Evolutionary conservation across 1,140 invertebrate genomes (phyloP).

Genomic region (Tribolium castaneum): DNA sequence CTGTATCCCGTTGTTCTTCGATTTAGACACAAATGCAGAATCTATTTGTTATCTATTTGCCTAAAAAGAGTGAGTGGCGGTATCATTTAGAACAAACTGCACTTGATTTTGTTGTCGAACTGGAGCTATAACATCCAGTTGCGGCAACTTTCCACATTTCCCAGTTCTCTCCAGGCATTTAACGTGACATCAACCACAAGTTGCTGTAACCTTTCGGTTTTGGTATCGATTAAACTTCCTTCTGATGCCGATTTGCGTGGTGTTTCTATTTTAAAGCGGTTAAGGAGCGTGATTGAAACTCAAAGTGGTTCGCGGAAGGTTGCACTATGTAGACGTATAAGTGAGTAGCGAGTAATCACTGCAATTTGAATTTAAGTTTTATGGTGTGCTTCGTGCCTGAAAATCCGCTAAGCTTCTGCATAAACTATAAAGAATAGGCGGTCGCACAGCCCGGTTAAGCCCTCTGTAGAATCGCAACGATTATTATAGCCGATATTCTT

Average conservation of each 20-base stretch:
- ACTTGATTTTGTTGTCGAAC: not conserved
- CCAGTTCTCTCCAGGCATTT: not conserved
- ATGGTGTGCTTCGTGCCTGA: not conserved
- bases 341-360: constrained; percentile 2
- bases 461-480: not conserved
- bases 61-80: not conserved
- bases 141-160: not conserved
- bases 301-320: not conserved
- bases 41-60: too few species aligned
- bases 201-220: not conserved
- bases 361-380: constrained; percentile 21
- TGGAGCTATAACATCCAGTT: not conserved
- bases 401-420: constrained; percentile 12
- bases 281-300: not conserved
- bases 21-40: not conserved
- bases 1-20: too few species aligned
- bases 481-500: constrained; percentile 35
- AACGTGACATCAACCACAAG: constrained; percentile 1
- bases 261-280: not conserved
- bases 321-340: constrained; percentile 5
- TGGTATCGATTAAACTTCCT: not conserved
- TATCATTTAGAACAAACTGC: not conserved
- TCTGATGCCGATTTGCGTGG: not conserved
- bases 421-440: constrained; percentile 30
- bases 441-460: constrained; percentile 9